Evolutionary conservation across 2,797 vertebrate genomes (phyloP).

Genomic region (Mormyrops boulengeri): DNA sequence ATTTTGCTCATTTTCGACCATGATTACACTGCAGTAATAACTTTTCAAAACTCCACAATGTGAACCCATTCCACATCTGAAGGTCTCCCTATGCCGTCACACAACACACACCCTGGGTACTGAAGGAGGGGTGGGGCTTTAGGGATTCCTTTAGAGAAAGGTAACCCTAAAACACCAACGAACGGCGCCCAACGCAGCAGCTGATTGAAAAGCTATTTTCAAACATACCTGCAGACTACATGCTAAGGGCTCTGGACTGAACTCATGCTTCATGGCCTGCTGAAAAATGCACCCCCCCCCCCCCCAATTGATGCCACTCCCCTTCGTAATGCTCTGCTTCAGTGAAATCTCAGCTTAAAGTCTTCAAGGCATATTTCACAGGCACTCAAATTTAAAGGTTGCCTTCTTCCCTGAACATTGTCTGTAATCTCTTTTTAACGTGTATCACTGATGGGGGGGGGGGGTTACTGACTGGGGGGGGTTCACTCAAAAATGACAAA

Average conservation of each 20-base stretch:
- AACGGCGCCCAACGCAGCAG: not conserved
- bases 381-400: not conserved
- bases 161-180: not conserved
- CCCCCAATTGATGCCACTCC: not conserved
- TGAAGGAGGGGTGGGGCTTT: not conserved
- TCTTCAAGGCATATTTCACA: not conserved
- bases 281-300: not conserved
- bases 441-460: not conserved
- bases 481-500: not conserved
- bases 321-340: not conserved
- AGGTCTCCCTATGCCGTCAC: not conserved
- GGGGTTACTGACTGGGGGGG: not conserved
- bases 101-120: not conserved
- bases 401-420: not conserved
- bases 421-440: not conserved
- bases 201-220: not conserved
- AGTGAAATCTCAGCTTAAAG: not conserved
- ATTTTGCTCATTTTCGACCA: not conserved
- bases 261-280: not conserved
- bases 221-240: not conserved
- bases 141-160: not conserved
- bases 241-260: not conserved
- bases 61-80: constrained; percentile 26
- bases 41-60: constrained; percentile 30
- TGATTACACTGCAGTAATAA: not conserved